Base-by-base conservation (phyloP, 2,797 vertebrate genomes). In the Phoxinus dragarum region DNA sequence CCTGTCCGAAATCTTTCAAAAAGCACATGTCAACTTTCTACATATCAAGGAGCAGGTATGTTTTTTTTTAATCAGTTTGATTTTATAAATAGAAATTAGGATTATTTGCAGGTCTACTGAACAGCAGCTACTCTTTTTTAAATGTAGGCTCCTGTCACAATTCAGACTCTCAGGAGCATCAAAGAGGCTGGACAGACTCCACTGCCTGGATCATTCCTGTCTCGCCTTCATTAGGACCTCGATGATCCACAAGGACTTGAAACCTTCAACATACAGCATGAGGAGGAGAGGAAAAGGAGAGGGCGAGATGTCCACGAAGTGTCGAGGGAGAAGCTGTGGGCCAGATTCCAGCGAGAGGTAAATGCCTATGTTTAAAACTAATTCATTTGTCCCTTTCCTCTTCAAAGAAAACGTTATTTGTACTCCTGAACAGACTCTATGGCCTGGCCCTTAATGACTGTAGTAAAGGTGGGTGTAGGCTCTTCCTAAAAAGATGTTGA, bases 161-260 rank as follows among this genome's bases (percentile, higher is more conserved):
- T 40, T 40, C 6, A 40, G 38, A 40, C 38, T 40, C 38, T 40
- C 38, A 40, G 38, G 38, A 40, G 38, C 38, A 40, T 40, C 38
- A 40, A 40, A 40, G 38, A 40, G 38, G 38, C 44, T 47, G 44
- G 44, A 47, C 44, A 3, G 44, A 47, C 44, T 47, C 44, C 44
- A 44, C 44, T 80, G 44, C 75, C 59, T 52, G 76, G 86, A 49
- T 84, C 75, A 16, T 87, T 74, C 79, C 78, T 81, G 56, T 27
- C 79, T 47, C 40, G 14, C 5, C 71, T 86, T 42, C 80, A 86
- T 23, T 52, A 66, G 81, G 72, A 86, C 71, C 71, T 86, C 4
- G 59, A 86, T 47, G 40, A 81, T 80, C 85, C 77, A 27, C 14
- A 64, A 42, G 61, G 80, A 21, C 27, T 74, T 21, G 85, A 71